Percentiles rank a stretch among this genome's conserved stretches.
These are phyloP conservation scores for Peromyscus leucopus DNA, from an alignment of 2,113 vertebrate species.

Conservation along the genomic window DNA sequence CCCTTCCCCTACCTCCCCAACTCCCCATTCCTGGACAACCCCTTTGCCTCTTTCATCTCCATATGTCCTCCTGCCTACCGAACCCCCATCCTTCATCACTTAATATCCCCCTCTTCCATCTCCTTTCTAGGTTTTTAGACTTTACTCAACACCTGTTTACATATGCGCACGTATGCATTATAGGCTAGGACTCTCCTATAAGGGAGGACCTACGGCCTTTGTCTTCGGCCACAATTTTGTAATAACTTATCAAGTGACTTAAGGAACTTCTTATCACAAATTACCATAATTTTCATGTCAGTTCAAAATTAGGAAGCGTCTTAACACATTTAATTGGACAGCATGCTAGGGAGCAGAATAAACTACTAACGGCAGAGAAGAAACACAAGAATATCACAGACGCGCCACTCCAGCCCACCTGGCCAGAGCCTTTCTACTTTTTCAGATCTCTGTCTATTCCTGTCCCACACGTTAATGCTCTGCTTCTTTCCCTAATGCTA, in stretches of 20 bases:
- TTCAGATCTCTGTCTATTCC: not conserved
- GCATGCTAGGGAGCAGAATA: conserved; percentile 50
- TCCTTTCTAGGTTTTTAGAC: not conserved
- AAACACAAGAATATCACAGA: not conserved
- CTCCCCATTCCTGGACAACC: too few relatives aligned
- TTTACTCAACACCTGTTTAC: not conserved
- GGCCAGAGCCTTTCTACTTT: not conserved
- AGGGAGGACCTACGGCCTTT: not conserved
- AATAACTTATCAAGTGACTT: conserved; percentile 34
- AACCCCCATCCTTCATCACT: not conserved
- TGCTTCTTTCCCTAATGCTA: not conserved
- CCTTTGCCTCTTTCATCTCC: not conserved
- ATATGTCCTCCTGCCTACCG: not conserved
- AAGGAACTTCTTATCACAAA: conserved; percentile 60
- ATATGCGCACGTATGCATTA: too few relatives aligned
- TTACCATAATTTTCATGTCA: conserved; percentile 28
- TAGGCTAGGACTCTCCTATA: not conserved
- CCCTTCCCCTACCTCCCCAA: not conserved
- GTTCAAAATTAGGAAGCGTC: conserved; percentile 41
- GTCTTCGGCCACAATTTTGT: not conserved
- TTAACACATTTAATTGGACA: conserved; percentile 36
- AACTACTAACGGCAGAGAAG: not conserved
- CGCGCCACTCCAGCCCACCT: not conserved
- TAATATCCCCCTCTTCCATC: not conserved
- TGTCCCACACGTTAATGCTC: not conserved